Evolutionary conservation across 2,797 vertebrate species (phyloP).

Genomic region (Fistularia commersonii): DNA sequence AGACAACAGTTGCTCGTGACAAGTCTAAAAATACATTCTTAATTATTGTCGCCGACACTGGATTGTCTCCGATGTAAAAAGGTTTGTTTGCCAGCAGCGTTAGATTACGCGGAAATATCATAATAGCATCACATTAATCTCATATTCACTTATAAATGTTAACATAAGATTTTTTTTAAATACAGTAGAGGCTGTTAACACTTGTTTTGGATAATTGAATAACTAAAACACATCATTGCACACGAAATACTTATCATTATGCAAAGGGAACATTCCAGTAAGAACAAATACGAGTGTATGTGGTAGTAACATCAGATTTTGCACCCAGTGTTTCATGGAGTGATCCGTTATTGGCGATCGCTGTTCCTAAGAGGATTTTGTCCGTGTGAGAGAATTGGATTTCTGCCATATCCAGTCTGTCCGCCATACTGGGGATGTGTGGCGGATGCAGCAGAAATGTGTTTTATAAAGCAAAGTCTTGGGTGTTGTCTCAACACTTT

Average conservation of each 20-base stretch:
- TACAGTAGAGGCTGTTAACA: too few relatives aligned
- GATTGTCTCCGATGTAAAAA: constrained; percentile 11
- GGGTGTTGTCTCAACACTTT: constrained; percentile 67
- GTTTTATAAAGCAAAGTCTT: constrained; percentile 49
- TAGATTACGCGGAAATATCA: constrained; percentile 8
- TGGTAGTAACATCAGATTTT: too few relatives aligned
- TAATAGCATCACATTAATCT: constrained; percentile 1
- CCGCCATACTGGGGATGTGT: constrained; percentile 52
- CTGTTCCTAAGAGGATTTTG: constrained; percentile 27
- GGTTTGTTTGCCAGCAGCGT: constrained; percentile 10
- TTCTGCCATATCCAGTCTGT: constrained; percentile 44
- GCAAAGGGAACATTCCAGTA: too few relatives aligned
- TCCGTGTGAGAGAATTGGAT: constrained; percentile 37
- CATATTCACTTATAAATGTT: background rate
- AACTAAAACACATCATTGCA: too few relatives aligned
- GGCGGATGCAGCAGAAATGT: constrained; percentile 60
- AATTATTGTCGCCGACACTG: background rate
- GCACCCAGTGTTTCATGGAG: background rate
- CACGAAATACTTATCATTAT: too few relatives aligned
- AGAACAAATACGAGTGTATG: too few relatives aligned
- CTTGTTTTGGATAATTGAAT: too few relatives aligned
- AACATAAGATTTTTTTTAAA: background rate
- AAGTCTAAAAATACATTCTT: constrained; percentile 44
- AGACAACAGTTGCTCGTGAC: constrained; percentile 40
- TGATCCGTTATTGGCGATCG: constrained; percentile 15